Conservation (phyloP, 2,888 invertebrate genomes). For the Pristionchus entomophagus region DNA sequence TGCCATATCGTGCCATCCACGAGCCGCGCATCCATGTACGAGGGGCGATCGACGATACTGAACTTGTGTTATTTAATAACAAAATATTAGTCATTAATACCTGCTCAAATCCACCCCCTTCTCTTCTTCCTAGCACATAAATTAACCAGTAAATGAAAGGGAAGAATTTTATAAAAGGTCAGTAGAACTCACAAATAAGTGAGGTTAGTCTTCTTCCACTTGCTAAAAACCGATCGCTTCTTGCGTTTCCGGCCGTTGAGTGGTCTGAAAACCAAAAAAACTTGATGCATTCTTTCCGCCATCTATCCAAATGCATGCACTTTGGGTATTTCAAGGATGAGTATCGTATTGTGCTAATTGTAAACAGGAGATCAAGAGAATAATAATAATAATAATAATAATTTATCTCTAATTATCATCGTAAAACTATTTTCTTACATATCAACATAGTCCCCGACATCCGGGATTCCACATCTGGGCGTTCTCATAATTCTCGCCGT, state of each 20-base stretch:
- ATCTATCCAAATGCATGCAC: too few species aligned
- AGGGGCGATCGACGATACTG: slow-evolving; percentile 22
- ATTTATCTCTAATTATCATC: too few species aligned
- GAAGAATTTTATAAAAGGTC: background rate
- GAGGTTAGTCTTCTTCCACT: slow-evolving; percentile 35
- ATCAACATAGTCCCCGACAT: background rate
- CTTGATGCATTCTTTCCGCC: background rate
- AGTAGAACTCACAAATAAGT: background rate
- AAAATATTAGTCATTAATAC: too few species aligned
- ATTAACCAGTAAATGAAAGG: too few species aligned
- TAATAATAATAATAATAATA: too few species aligned
- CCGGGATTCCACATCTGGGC: slow-evolving; percentile 25
- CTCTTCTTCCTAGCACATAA: too few species aligned
- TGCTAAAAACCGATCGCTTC: slow-evolving; percentile 1
- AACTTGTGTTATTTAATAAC: background rate
- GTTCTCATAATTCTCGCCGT: slow-evolving; percentile 20
- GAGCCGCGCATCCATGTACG: slow-evolving; percentile 19
- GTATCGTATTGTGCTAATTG: too few species aligned
- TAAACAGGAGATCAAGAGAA: too few species aligned
- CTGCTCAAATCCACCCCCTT: too few species aligned
- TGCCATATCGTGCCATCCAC: slow-evolving; percentile 30
- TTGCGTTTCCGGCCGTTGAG: background rate
- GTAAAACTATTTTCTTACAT: background rate
- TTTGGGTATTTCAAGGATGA: too few species aligned
- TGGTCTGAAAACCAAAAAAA: background rate